Evolutionary conservation across 2,113 vertebrate genomes (phyloP).

Genomic region (Brachyhypopomus gauderio): DNA sequence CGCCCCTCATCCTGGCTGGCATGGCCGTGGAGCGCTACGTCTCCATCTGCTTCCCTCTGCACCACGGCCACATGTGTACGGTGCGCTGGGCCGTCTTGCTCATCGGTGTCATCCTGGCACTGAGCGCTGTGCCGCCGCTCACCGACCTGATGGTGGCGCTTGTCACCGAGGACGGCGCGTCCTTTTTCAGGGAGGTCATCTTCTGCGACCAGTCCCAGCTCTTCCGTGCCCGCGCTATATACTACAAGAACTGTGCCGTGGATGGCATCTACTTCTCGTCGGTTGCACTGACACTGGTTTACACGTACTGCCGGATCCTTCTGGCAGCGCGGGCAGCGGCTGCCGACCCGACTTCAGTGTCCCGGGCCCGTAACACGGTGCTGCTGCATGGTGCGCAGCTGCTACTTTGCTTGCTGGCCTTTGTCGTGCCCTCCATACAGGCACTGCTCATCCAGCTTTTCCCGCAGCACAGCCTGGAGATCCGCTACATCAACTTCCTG

Average conservation of each 20-base stretch:
- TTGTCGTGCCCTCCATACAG: slow-evolving; percentile 77
- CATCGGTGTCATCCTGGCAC: slow-evolving; percentile 61
- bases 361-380: slow-evolving; percentile 74
- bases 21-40: slow-evolving; percentile 78
- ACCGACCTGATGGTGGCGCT: slow-evolving; percentile 72
- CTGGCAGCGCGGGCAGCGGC: slow-evolving; percentile 67
- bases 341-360: slow-evolving; percentile 63
- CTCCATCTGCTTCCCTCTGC: slow-evolving; percentile 75
- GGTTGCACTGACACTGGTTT: slow-evolving; percentile 71
- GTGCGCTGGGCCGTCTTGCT: slow-evolving; percentile 68
- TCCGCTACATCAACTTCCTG: slow-evolving; percentile 76
- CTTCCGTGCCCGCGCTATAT: slow-evolving; percentile 67
- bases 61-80: slow-evolving; percentile 72
- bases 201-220: slow-evolving; percentile 75
- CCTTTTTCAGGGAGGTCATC: slow-evolving; percentile 62
- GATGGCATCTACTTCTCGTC: slow-evolving; percentile 74
- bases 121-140: slow-evolving; percentile 61
- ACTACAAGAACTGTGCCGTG: slow-evolving; percentile 75
- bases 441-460: slow-evolving; percentile 72
- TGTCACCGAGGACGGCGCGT: slow-evolving; percentile 57
- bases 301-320: slow-evolving; percentile 77
- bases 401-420: slow-evolving; percentile 76
- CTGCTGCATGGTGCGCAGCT: slow-evolving; percentile 75
- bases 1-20: slow-evolving; percentile 76
- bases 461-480: slow-evolving; percentile 69